Evolutionary conservation across 1,140 invertebrate species (phyloP).

Genomic region (Portunus trituberculatus): DNA sequence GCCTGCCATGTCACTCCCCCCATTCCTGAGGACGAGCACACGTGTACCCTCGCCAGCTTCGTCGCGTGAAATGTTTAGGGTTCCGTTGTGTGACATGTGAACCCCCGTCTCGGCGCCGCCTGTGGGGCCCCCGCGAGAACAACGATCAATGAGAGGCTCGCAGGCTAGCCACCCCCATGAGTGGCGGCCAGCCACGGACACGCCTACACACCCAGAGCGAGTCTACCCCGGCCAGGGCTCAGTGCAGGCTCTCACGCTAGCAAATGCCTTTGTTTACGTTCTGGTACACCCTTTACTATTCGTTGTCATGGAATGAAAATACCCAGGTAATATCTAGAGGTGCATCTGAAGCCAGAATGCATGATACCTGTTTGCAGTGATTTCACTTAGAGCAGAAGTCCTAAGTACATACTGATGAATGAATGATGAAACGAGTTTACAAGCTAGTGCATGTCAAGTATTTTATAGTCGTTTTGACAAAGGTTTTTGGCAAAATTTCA

Average conservation of each 20-base stretch:
- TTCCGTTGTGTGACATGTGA: constrained; percentile 75
- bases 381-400: background rate
- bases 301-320: background rate
- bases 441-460: background rate
- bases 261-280: constrained; percentile 58
- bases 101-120: constrained; percentile 70
- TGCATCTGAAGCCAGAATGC: background rate
- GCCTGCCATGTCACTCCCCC: constrained; percentile 54
- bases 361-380: background rate
- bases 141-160: constrained; percentile 71
- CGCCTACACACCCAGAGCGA: background rate
- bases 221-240: constrained; percentile 14
- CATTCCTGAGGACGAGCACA: constrained; percentile 71
- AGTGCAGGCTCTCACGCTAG: constrained; percentile 48
- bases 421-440: background rate
- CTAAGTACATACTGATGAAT: background rate
- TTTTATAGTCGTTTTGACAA: too few species aligned
- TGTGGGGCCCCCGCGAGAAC: constrained; percentile 69
- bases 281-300: background rate
- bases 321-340: background rate
- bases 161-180: background rate
- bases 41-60: constrained; percentile 71
- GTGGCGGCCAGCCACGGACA: background rate
- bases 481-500: too few species aligned
- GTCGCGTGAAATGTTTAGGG: constrained; percentile 74